A percentile compares a stretch with the other conserved stretches of the same genome.
Evolutionary conservation across 2,113 vertebrate genomes (phyloP).

Genomic region (Irena cyanogastra): DNA sequence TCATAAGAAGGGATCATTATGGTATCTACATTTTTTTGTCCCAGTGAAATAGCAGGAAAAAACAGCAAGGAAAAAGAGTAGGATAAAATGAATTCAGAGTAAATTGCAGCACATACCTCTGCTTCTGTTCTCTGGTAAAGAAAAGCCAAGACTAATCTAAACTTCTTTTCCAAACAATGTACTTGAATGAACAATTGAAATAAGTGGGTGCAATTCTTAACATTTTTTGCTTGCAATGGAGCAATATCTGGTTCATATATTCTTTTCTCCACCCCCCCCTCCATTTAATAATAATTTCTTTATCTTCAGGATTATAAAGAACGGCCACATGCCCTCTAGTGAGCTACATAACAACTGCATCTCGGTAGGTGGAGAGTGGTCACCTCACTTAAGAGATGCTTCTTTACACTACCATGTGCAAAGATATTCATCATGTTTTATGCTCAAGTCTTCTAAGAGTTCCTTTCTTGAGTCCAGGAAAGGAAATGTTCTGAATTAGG

Average conservation of each 20-base stretch:
- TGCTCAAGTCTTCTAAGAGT: neutral
- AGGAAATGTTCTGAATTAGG: neutral
- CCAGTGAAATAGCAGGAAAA: neutral
- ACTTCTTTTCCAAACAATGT: neutral
- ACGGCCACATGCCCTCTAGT: conserved; percentile 13
- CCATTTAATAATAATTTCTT: neutral
- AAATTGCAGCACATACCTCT: neutral
- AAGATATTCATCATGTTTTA: neutral
- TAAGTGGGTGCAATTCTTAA: neutral
- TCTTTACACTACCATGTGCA: neutral
- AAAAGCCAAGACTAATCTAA: neutral
- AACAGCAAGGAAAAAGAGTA: neutral
- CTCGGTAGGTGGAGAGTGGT: neutral
- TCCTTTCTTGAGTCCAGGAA: neutral
- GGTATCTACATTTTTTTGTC: neutral
- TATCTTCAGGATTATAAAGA: neutral
- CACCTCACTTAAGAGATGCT: neutral
- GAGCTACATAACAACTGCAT: neutral
- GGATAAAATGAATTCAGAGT: neutral
- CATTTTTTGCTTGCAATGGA: neutral
- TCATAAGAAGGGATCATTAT: conserved; percentile 4
- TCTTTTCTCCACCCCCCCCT: rapidly evolving
- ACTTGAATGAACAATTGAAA: neutral
- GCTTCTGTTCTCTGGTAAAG: neutral
- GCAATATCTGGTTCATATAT: neutral